phyloP scores from a whole-genome alignment of 2,113 vertebrate species.

The Notothenia coriiceps region DNA sequence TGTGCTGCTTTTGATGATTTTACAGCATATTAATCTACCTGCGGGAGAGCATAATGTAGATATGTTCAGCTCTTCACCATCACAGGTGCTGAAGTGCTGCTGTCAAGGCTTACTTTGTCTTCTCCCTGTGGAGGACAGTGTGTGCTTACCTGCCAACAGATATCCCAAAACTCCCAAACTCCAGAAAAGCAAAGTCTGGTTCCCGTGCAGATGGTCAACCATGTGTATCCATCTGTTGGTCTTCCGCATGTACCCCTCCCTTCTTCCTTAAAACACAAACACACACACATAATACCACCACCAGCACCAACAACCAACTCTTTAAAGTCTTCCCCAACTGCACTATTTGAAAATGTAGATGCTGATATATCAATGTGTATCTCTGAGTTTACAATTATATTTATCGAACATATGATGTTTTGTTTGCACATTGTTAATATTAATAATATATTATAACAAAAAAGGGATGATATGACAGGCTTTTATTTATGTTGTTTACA shows the following conservation, averaged over 20 bases:
- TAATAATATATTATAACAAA: background rate
- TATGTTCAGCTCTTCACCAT: background rate
- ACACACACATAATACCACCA: background rate
- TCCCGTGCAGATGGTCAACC: conserved; percentile 28
- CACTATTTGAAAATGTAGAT: conserved; percentile 37
- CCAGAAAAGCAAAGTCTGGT: conserved; percentile 17
- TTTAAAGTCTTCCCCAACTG: conserved; percentile 72
- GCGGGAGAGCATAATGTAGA: conserved; percentile 31
- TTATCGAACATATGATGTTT: conserved; percentile 17
- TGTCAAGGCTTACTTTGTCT: conserved; percentile 17
- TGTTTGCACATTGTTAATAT: conserved; percentile 26
- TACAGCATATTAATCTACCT: background rate
- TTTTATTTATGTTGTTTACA: conserved; percentile 26
- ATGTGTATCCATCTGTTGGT: conserved; percentile 32
- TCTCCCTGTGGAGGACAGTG: conserved; percentile 34
- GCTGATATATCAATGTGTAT: conserved; percentile 10
- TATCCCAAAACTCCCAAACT: background rate
- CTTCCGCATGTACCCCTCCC: conserved; percentile 4
- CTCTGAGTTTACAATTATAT: conserved; percentile 33
- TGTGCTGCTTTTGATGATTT: conserved; percentile 22
- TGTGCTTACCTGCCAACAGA: conserved; percentile 27
- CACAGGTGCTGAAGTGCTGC: conserved; percentile 23
- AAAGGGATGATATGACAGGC: background rate
- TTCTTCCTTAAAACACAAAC: background rate
- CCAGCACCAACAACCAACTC: conserved; percentile 37